phyloP scores from a whole-genome alignment of 2,113 vertebrate species.

The Bettongia penicillata region DNA sequence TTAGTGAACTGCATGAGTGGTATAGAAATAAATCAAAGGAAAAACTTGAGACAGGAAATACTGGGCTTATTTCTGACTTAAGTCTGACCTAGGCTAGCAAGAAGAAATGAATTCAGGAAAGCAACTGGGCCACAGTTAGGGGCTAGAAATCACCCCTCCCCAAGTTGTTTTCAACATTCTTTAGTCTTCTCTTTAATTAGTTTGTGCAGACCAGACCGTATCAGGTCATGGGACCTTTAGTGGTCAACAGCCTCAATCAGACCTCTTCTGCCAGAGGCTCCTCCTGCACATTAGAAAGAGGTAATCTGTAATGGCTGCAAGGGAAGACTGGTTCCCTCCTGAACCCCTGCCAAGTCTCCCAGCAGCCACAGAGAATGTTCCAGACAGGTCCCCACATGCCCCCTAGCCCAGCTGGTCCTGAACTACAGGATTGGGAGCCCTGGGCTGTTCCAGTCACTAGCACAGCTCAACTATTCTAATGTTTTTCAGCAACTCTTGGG shows the following conservation, averaged over 20 bases:
- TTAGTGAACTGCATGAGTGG: not conserved
- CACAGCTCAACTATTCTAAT: not conserved
- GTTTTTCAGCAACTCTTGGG: not conserved
- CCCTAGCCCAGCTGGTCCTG: not conserved
- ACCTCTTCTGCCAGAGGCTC: not conserved
- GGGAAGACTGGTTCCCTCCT: not conserved
- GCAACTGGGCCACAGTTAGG: not conserved
- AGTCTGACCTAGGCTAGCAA: not conserved
- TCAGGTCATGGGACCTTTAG: not conserved
- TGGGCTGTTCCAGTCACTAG: not conserved
- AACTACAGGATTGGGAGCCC: not conserved
- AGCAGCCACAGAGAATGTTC: not conserved
- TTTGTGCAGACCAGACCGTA: not conserved
- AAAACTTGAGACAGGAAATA: not conserved
- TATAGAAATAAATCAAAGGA: not conserved
- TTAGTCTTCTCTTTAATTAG: not conserved
- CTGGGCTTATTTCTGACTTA: not conserved
- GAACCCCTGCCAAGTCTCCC: not conserved
- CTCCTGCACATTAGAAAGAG: not conserved
- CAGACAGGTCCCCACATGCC: slow-evolving; percentile 1
- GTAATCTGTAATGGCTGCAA: not conserved
- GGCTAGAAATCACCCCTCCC: not conserved
- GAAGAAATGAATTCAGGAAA: not conserved
- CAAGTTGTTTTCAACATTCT: not conserved
- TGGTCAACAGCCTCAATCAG: not conserved